Percentiles rank a stretch among this genome's conserved stretches.
These are phyloP conservation scores for Poecilia wingei DNA, from an alignment of 2,797 vertebrate species.

Conservation along the genomic window DNA sequence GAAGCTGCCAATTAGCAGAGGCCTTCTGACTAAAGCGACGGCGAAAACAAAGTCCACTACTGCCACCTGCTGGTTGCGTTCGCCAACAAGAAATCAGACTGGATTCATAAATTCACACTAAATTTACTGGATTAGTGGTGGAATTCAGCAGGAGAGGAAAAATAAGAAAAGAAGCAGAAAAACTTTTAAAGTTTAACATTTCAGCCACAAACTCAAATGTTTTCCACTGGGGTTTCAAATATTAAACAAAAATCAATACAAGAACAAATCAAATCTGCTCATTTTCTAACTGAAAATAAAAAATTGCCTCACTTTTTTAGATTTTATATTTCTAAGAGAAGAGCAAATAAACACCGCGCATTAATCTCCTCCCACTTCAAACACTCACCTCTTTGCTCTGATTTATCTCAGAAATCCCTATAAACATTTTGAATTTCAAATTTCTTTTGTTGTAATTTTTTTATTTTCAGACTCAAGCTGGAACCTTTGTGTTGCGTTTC, in stretches of 20 bases:
- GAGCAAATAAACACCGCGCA: background rate
- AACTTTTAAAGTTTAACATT: background rate
- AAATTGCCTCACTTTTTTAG: background rate
- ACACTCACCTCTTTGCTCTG: too few relatives aligned
- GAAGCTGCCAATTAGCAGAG: slow-evolving; percentile 48
- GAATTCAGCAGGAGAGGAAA: background rate
- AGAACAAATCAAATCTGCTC: too few relatives aligned
- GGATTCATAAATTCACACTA: background rate
- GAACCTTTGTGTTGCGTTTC: background rate
- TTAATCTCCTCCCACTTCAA: background rate
- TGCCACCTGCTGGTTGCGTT: slow-evolving; percentile 78
- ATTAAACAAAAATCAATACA: background rate
- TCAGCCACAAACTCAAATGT: background rate
- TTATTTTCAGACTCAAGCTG: background rate
- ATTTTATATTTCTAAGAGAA: background rate
- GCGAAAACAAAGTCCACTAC: slow-evolving; percentile 64
- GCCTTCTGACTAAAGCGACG: slow-evolving; percentile 14
- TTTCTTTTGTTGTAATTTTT: background rate
- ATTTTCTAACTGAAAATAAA: too few relatives aligned
- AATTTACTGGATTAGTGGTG: background rate
- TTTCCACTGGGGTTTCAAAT: background rate
- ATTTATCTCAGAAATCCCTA: background rate
- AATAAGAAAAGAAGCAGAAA: background rate
- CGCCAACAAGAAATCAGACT: background rate
- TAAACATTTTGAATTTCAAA: background rate